Evolutionary conservation across 2,888 invertebrate species (phyloP), one percentile per base, ranked within the genome.

Genomic region (Nematopogon swammerdamellus): DNA sequence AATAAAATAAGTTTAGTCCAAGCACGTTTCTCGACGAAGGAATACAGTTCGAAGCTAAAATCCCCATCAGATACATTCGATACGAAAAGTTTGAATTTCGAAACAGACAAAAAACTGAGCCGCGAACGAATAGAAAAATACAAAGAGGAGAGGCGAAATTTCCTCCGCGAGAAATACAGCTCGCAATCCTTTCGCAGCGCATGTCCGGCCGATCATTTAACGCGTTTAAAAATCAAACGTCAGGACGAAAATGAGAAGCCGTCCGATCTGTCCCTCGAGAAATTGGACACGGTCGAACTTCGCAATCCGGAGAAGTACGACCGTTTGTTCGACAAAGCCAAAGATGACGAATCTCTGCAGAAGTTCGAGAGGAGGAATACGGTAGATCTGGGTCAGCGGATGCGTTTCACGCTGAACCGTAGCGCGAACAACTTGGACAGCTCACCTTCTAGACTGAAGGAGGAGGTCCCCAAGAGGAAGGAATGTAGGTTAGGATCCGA

Each of bases 81-180:
- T 19, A 58, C 50, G 44, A 50, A 51, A 46, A 56, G 49, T 51
- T 57, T 58, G 29, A 61, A 58, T 10, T 50, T 63, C 2, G 64
- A 64, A 18, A 70, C 82, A 0, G 74, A 84, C 6, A 82, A 83
- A 50, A 85, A 88, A 52, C 63, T 86, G 18, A 88, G 89, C 59
- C 76, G 94, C 46, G 93, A 94, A 62, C 73, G 94, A 45, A 92
- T 95, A 55, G 93, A 95, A 68, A 89, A 90, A 64, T 95, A 94
- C 65, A 95, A 95, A 71, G 92, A 94, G 63, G 94, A 95, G 63
- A 76, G 94, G n/a, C 80, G 95, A 48, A 88, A 87, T 57, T 91
- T 92, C 60, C 70, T 94, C 14, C 83, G 92, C 45, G 92, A 94
- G 63, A 93, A 92, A 65, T 93, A 92, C 64, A 88, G 91, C 54